phyloP scores from a whole-genome alignment of 2,797 vertebrate genomes.

The Apodemus agrarius region DNA sequence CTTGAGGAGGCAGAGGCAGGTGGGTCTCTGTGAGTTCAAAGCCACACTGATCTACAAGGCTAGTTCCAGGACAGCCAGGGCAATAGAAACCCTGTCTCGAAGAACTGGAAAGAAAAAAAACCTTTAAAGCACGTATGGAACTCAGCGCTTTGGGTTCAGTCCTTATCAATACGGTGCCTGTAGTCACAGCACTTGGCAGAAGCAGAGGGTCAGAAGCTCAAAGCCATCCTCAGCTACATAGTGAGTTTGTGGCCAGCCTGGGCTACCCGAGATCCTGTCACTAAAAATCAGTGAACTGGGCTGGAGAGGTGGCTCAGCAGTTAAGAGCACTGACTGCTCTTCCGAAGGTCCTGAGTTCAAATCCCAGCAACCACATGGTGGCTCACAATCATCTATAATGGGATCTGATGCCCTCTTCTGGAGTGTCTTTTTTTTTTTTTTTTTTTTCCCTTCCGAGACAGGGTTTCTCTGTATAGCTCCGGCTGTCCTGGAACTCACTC shows the following conservation, averaged over 20 bases:
- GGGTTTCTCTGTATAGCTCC: no score
- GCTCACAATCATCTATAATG: no score
- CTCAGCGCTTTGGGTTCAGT: not conserved
- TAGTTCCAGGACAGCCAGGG: not conserved
- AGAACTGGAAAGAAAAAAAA: not conserved
- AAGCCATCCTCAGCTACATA: not conserved
- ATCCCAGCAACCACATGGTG: no score
- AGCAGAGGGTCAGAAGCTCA: not conserved
- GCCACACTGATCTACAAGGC: not conserved
- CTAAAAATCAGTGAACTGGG: not conserved
- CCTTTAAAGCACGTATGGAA: not conserved
- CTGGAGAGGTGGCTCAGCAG: no score
- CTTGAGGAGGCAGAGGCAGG: not conserved
- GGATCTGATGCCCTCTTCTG: no score
- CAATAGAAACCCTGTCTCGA: not conserved
- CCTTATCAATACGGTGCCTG: not conserved
- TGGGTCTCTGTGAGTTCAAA: not conserved
- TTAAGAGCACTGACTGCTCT: no score
- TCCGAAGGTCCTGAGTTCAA: no score
- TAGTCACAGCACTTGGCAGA: not conserved
- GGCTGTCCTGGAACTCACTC: no score
- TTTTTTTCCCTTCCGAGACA: no score
- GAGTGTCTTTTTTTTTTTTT: no score
- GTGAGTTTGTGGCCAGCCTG: not conserved
- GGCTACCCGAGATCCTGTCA: not conserved